Evolutionary conservation across 1,140 invertebrate genomes (phyloP), one percentile per base, ranked within the genome.

Genomic region (Uloborus diversus): DNA sequence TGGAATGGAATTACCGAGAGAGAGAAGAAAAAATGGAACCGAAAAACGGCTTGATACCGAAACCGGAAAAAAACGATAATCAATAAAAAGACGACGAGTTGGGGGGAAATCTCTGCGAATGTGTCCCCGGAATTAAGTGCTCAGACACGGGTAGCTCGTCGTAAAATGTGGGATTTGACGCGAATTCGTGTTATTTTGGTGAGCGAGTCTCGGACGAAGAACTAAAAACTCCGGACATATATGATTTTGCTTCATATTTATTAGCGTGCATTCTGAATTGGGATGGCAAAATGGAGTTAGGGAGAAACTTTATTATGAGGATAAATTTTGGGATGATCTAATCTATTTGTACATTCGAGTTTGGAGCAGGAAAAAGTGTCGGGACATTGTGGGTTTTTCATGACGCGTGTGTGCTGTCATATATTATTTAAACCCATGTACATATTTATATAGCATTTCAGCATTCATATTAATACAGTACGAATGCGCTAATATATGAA

Each of bases 131-230:
- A 23, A 35, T 70, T 33, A 70, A 68, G 66, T 11, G 30, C 13
- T n/a, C 61, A 13, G 32, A 33, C 13, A 13, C 20, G 4, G 20
- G n/a, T 33, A 42, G 37, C 37, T 42, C 9, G 35, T 70, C 66
- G 66, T 70, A 70, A 57, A 70, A 57, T 56, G 47, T n/a, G 32
- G 51, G 66, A 70, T 70, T 70, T 70, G 32, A 7, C 0, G 42
- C 13, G 17, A 20, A 25, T 25, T 37, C 42, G 64, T 51, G 64
- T 49, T 20, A 49, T 32, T 68, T 51, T 51, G 27, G 13, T 25
- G 17, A 13, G n/a, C 27, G 51, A 53, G 37, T 42, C 17, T 42
- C 37, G 37, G 37, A 13, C 17, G 17, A 9, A 13, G 9, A 13
- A 17, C 37, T 42, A 42, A 42, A 42, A 42, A 17, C 17, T 42